phyloP scores from a whole-genome alignment of 2,113 vertebrate genomes.

The Dasyornis broadbenti region DNA sequence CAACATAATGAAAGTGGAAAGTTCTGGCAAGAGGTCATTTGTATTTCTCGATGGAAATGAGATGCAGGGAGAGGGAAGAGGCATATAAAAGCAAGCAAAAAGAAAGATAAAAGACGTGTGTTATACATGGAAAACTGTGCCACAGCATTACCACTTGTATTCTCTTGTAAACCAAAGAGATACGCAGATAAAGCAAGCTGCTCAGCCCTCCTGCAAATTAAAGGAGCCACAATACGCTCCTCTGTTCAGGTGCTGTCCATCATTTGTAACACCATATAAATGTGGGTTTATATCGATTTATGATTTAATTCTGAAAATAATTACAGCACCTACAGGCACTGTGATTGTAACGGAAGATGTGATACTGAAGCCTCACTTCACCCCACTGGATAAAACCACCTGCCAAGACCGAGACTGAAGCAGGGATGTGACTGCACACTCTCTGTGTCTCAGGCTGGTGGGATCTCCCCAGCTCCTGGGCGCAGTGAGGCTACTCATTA shows the following conservation, averaged over 20 bases:
- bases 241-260: not conserved
- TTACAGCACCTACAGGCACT: not conserved
- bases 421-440: rapidly evolving
- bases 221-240: not conserved
- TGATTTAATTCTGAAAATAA: not conserved
- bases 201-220: not conserved
- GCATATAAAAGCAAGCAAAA: not conserved
- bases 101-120: not conserved
- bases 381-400: not conserved
- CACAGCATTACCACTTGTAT: not conserved
- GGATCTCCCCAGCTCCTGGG: not conserved
- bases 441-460: not conserved
- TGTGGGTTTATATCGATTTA: not conserved
- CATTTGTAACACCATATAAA: not conserved
- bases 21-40: not conserved
- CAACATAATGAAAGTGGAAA: not conserved
- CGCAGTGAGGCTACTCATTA: rapidly evolving
- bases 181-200: not conserved
- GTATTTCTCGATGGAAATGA: conserved; percentile 4
- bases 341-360: not conserved
- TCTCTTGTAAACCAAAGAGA: not conserved
- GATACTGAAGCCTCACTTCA: not conserved
- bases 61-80: not conserved
- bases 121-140: not conserved
- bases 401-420: not conserved